Evolutionary conservation across 2,113 vertebrate genomes (phyloP).

Genomic region (Clupea harengus): DNA sequence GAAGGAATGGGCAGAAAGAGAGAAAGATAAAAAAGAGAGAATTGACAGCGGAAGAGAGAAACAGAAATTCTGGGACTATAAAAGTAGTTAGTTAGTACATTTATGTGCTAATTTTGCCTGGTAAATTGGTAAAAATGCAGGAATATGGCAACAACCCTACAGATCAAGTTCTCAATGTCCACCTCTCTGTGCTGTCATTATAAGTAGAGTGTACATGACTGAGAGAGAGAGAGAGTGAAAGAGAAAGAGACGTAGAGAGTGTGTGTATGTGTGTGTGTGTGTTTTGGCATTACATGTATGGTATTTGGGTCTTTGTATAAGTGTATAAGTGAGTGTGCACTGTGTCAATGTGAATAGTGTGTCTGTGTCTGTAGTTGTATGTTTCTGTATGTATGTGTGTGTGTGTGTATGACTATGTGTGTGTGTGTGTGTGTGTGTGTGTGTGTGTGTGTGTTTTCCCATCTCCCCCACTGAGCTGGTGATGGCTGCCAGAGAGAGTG

Average conservation of each 20-base stretch:
- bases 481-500: slow-evolving; percentile 46
- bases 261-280: not conserved
- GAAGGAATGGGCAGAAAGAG: not conserved
- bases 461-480: slow-evolving; percentile 26
- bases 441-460: not conserved
- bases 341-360: too few relatives aligned
- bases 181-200: not conserved
- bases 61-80: not conserved
- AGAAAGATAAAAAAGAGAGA: not conserved
- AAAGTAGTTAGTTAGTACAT: not conserved
- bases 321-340: not conserved
- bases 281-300: not conserved
- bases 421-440: not conserved
- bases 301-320: not conserved
- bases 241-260: not conserved
- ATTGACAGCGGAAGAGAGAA: not conserved
- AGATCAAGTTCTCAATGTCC: too few relatives aligned
- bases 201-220: not conserved
- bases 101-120: not conserved
- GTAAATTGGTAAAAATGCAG: too few relatives aligned
- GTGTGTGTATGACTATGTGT: not conserved
- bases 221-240: not conserved
- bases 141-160: too few relatives aligned
- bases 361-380: not conserved
- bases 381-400: not conserved